A percentile compares a stretch with the other conserved stretches of the same genome.
phyloP scores from a whole-genome alignment of 2,888 invertebrate species.

The Drosophila kambysellisi region DNA sequence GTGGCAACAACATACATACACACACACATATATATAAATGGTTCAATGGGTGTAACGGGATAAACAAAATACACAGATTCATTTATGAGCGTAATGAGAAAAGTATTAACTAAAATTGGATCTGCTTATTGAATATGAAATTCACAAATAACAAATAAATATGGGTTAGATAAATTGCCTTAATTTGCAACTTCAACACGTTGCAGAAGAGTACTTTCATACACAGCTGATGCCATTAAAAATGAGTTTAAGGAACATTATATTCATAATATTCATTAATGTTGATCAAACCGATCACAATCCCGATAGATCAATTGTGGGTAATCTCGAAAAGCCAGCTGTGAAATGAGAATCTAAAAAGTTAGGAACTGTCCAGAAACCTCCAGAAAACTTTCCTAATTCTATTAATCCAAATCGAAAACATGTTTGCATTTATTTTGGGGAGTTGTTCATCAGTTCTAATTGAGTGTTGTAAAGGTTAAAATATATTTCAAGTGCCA shows the following conservation, averaged over 20 bases:
- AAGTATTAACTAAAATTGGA: neutral
- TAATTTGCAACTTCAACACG: too few species aligned
- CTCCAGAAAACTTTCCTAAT: neutral
- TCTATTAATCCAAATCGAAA: neutral
- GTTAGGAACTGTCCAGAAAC: neutral
- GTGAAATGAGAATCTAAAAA: neutral
- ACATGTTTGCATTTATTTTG: neutral
- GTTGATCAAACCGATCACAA: neutral
- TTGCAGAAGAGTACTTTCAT: neutral
- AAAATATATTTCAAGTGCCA: neutral
- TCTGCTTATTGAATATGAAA: neutral
- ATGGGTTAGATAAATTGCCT: too few species aligned
- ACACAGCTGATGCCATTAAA: neutral
- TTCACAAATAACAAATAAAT: neutral
- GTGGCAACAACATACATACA: neutral
- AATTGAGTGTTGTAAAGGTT: neutral
- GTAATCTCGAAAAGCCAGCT: neutral
- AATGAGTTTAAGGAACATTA: neutral
- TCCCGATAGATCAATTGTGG: neutral
- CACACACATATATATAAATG: neutral
- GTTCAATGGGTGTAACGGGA: neutral
- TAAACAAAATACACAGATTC: neutral
- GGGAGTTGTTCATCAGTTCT: neutral
- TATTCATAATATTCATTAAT: neutral
- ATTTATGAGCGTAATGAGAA: neutral